Conservation (phyloP, 2,888 invertebrate genomes). For the Agrenia bidenticulata region DNA sequence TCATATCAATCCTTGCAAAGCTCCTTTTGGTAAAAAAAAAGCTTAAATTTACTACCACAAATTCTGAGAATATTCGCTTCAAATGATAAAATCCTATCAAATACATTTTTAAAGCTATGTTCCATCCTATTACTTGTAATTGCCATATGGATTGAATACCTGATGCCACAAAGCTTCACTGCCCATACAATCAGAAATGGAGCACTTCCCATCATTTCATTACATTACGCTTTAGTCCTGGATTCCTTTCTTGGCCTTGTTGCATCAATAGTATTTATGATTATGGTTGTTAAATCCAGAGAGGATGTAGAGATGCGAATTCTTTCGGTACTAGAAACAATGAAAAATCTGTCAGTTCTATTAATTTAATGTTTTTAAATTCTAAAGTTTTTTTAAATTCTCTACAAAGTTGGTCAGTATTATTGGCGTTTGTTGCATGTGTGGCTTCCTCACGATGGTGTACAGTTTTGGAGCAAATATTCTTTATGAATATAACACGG, state of each 20-base stretch:
- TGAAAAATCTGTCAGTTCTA: neutral
- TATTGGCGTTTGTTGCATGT: neutral
- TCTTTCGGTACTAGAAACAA: neutral
- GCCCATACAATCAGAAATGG: neutral
- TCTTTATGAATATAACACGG: neutral
- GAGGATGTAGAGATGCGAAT: slow-evolving; percentile 18
- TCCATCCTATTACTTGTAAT: neutral
- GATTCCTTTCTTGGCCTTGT: slow-evolving; percentile 2
- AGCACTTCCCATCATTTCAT: neutral
- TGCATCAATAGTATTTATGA: neutral
- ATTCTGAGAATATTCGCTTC: too few species aligned
- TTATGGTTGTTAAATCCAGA: neutral
- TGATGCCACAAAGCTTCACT: neutral
- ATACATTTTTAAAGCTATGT: neutral
- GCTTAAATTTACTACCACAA: too few species aligned
- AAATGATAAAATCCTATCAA: too few species aligned
- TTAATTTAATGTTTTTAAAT: neutral
- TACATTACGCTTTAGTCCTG: slow-evolving; percentile 2
- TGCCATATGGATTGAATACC: slow-evolving; percentile 12
- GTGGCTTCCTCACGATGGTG: slow-evolving; percentile 3
- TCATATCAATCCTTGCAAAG: too few species aligned
- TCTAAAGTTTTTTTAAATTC: neutral
- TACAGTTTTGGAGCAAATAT: slow-evolving; percentile 17
- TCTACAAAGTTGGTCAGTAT: neutral
- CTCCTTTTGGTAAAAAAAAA: too few species aligned